Percentiles rank a stretch among this genome's conserved stretches.
phyloP scores from a whole-genome alignment of 2,113 vertebrate species.

The Perccottus glenii region DNA sequence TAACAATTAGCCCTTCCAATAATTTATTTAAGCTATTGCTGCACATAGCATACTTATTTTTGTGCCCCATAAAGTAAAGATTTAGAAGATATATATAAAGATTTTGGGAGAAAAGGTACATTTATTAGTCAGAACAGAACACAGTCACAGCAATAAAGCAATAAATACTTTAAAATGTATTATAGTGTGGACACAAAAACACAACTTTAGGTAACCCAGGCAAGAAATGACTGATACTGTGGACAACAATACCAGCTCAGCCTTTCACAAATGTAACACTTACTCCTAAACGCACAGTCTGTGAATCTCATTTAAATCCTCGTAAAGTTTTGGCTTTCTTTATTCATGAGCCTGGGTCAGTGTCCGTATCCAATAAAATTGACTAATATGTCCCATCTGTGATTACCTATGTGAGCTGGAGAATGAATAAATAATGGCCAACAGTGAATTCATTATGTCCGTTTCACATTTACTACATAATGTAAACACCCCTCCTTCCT shows the following conservation, averaged over 20 bases:
- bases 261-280: conserved; percentile 42
- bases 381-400: conserved; percentile 31
- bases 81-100: no score
- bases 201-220: not conserved
- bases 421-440: conserved; percentile 52
- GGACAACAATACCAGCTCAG: conserved; percentile 29
- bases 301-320: conserved; percentile 47
- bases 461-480: conserved; percentile 43
- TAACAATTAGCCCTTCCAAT: no score
- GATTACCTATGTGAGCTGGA: conserved; percentile 32
- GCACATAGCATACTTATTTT: no score
- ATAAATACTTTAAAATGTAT: no score
- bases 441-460: conserved; percentile 12
- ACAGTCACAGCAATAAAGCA: no score
- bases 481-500: conserved; percentile 34
- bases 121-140: no score
- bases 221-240: conserved; percentile 37
- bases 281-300: conserved; percentile 23
- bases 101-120: no score
- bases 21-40: no score
- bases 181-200: no score
- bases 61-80: no score
- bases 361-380: conserved; percentile 43
- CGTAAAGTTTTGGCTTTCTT: conserved; percentile 31
- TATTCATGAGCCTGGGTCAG: conserved; percentile 53